Evolutionary conservation across 2,113 vertebrate genomes (phyloP).

Genomic region (Gymnogyps californianus): DNA sequence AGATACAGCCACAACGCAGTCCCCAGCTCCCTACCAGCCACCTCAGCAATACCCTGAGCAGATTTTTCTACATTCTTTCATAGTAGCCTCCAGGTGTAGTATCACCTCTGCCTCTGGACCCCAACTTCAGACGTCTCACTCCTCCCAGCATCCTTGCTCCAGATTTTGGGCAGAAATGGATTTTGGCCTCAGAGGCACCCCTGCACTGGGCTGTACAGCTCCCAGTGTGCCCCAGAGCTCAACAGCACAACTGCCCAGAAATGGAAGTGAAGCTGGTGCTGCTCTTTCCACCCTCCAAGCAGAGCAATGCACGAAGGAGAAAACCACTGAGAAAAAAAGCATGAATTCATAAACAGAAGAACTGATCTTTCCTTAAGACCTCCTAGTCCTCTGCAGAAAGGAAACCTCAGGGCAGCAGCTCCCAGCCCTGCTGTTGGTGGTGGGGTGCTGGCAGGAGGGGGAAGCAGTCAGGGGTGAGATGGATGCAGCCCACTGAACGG

Average conservation of each 20-base stretch:
- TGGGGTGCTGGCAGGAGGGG: neutral
- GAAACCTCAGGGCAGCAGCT: neutral
- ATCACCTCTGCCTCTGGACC: neutral
- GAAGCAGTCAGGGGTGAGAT: neutral
- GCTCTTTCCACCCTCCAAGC: neutral
- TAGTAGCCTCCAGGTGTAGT: neutral
- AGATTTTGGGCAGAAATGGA: neutral
- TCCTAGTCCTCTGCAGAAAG: neutral
- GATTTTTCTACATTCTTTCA: neutral
- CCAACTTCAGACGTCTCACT: neutral
- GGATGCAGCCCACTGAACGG: neutral
- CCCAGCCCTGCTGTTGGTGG: neutral
- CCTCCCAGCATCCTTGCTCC: neutral
- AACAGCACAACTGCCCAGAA: neutral
- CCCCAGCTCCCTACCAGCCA: neutral
- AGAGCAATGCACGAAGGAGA: neutral
- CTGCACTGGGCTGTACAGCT: neutral
- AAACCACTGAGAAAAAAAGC: neutral
- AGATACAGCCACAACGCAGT: neutral
- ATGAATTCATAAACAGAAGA: neutral
- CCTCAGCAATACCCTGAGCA: neutral
- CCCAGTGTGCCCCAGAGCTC: neutral
- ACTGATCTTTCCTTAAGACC: neutral
- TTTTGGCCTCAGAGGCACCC: neutral
- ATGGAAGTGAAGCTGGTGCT: neutral